Percentiles rank a stretch among this genome's conserved stretches.
These are phyloP conservation scores for Plutomurus gul DNA, from an alignment of 1,140 invertebrate genomes.

Conservation along the genomic window DNA sequence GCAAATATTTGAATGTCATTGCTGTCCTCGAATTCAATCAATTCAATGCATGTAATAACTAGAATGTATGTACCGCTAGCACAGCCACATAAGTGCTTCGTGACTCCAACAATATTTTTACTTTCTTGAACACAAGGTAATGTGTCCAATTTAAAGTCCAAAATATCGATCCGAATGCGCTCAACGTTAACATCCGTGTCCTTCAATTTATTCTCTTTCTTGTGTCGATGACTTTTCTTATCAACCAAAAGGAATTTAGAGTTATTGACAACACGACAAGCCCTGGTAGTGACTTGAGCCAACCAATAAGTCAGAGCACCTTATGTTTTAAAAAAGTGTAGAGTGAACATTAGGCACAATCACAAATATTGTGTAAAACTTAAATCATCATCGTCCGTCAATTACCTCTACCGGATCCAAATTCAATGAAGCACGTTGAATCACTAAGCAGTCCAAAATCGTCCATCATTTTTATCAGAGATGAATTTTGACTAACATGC, in stretches of 20 bases:
- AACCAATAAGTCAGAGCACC: constrained; percentile 76
- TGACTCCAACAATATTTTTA: constrained; percentile 68
- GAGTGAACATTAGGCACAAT: neutral
- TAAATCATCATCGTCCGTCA: neutral
- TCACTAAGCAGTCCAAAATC: constrained; percentile 62
- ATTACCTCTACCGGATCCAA: constrained; percentile 83
- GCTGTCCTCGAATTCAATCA: neutral
- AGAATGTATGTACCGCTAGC: constrained; percentile 69
- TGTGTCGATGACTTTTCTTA: constrained; percentile 76
- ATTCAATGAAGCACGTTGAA: constrained; percentile 75
- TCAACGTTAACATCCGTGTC: constrained; percentile 62
- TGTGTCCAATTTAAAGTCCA: constrained; percentile 69
- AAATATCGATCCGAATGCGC: constrained; percentile 73
- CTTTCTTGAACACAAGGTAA: constrained; percentile 62
- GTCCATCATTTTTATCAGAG: constrained; percentile 68
- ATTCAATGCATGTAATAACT: neutral
- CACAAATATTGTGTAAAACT: neutral
- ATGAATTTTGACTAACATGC: constrained; percentile 73
- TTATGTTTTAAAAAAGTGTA: constrained; percentile 56
- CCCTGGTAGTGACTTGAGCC: constrained; percentile 60
- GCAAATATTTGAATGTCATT: neutral
- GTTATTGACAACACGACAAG: constrained; percentile 47
- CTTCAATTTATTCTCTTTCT: constrained; percentile 74
- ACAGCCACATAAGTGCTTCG: constrained; percentile 84
- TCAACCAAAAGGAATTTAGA: constrained; percentile 73